Conservation (phyloP, 37 sponge, comb jelly and placozoan genomes). For the Halichondria panicea region DNA sequence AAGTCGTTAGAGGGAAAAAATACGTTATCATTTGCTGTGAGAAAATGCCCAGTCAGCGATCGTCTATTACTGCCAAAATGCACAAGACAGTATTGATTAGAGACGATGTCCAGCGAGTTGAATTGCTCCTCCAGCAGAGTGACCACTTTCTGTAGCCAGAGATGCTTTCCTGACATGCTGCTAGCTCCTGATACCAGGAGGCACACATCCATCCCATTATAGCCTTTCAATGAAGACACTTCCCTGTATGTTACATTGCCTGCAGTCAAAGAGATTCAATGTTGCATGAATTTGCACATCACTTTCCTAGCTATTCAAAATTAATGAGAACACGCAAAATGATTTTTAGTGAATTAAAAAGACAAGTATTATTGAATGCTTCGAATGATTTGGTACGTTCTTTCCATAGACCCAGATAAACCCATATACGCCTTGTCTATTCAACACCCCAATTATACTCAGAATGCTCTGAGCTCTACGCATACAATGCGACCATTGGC, state of each 20-base stretch:
- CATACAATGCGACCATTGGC: too few relatives aligned
- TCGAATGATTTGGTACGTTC: too few relatives aligned
- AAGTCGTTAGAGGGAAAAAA: conserved; percentile 19
- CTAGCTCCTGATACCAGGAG: conserved; percentile 22
- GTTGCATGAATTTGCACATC: too few relatives aligned
- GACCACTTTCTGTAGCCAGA: conserved; percentile 44
- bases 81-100: conserved; percentile 50
- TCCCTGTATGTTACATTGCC: conserved; percentile 14
- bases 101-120: conserved; percentile 3
- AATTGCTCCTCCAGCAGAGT: conserved; percentile 21
- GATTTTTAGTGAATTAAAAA: too few relatives aligned
- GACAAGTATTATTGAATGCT: too few relatives aligned
- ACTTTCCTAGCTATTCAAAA: too few relatives aligned
- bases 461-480: too few relatives aligned
- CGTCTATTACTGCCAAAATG: conserved; percentile 38
- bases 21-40: conserved; percentile 2
- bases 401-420: too few relatives aligned
- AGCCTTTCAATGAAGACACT: neutral
- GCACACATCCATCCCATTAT: conserved; percentile 38
- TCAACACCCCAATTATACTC: too few relatives aligned
- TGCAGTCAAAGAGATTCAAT: too few relatives aligned
- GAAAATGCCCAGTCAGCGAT: neutral
- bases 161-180: conserved; percentile 1
- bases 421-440: too few relatives aligned
- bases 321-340: too few relatives aligned